These are phyloP conservation scores for Anoura caudifer DNA, from an alignment of 2,113 vertebrate species.

Conservation along the genomic window DNA sequence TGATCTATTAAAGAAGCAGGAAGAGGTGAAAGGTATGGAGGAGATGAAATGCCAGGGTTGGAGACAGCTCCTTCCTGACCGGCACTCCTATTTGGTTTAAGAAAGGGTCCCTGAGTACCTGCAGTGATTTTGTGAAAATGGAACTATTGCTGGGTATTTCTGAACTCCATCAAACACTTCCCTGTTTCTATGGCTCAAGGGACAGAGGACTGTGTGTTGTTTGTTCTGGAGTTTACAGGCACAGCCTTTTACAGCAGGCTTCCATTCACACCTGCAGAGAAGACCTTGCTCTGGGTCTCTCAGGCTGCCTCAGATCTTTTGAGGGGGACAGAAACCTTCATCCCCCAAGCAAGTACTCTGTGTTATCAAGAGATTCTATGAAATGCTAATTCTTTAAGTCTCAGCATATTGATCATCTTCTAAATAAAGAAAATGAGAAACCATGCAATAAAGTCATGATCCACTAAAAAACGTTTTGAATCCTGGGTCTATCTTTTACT, in stretches of 20 bases:
- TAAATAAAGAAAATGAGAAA: neutral
- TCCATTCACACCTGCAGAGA: neutral
- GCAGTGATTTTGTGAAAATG: neutral
- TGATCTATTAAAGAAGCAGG: neutral
- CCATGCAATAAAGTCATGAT: neutral
- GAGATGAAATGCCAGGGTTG: neutral
- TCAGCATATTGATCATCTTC: neutral
- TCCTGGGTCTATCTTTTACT: neutral
- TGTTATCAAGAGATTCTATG: neutral
- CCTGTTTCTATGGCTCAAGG: neutral
- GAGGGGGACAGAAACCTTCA: neutral
- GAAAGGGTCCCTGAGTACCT: neutral
- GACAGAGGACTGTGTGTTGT: neutral
- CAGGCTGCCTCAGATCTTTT: neutral
- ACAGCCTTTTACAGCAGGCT: neutral
- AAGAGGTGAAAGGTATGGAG: neutral
- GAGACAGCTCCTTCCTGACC: neutral
- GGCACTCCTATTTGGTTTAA: neutral
- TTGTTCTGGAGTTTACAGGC: neutral
- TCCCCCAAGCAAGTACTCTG: neutral
- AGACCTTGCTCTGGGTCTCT: neutral
- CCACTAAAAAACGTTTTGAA: neutral
- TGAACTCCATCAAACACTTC: neutral
- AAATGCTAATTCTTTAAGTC: neutral
- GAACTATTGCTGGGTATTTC: neutral